Evolutionary conservation across 2,113 vertebrate genomes (phyloP).

Genomic region (Hemiprocne comata): DNA sequence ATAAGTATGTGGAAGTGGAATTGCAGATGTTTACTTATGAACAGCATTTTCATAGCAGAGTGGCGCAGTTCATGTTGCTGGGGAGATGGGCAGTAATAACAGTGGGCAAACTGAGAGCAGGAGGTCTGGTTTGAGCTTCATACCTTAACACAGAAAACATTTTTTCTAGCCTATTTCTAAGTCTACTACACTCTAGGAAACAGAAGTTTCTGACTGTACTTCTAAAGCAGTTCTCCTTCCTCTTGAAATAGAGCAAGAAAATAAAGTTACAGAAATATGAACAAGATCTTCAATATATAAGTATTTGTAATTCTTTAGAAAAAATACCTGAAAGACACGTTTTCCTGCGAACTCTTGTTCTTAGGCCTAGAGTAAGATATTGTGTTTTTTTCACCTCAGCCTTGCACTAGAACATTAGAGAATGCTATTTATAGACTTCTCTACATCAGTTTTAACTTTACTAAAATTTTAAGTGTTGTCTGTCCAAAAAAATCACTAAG

Average conservation of each 20-base stretch:
- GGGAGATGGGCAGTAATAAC: neutral
- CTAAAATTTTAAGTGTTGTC: neutral
- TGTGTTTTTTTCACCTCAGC: neutral
- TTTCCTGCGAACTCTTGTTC: neutral
- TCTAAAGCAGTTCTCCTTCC: neutral
- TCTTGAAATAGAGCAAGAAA: conserved; percentile 23
- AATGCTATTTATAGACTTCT: conserved; percentile 8
- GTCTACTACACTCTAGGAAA: neutral
- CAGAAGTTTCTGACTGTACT: neutral
- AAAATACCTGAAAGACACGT: neutral
- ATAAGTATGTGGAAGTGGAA: neutral
- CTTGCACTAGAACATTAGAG: conserved; percentile 1
- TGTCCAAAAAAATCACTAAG: neutral
- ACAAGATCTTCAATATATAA: neutral
- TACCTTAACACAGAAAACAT: neutral
- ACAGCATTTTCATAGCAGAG: neutral
- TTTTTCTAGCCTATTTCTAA: neutral
- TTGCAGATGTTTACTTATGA: conserved; percentile 43
- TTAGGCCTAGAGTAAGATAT: neutral
- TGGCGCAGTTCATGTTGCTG: neutral
- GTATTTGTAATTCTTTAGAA: neutral
- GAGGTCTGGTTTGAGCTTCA: neutral
- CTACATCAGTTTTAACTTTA: conserved; percentile 4
- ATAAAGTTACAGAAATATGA: conserved; percentile 57
- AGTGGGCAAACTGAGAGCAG: neutral